These are phyloP conservation scores for Aethina tumida DNA, from an alignment of 1,140 invertebrate species.

Conservation along the genomic window DNA sequence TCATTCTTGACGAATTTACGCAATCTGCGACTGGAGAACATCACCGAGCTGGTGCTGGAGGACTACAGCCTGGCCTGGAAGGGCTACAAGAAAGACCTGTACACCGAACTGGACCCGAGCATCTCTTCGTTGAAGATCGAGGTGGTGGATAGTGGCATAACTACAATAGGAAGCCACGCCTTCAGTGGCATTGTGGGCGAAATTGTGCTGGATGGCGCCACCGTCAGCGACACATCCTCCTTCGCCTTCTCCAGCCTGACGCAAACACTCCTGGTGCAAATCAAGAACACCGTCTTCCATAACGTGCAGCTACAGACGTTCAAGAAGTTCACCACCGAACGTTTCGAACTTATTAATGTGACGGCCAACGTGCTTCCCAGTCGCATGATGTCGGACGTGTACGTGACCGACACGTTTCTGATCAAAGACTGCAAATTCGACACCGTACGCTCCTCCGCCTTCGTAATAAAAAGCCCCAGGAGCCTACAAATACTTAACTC, in stretches of 20 bases:
- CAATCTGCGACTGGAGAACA: conserved; percentile 23
- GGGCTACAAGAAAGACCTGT: conserved; percentile 18
- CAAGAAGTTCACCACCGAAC: conserved; percentile 62
- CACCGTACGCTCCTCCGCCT: conserved; percentile 41
- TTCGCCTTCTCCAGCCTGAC: conserved; percentile 63
- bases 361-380: conserved; percentile 49
- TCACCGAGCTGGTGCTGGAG: conserved; percentile 22
- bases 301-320: conserved; percentile 61
- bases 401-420: conserved; percentile 52
- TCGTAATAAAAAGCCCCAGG: conserved; percentile 42
- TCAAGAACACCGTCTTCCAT: conserved; percentile 45
- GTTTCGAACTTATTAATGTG: conserved; percentile 46
- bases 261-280: conserved; percentile 42
- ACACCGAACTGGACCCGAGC: conserved; percentile 18
- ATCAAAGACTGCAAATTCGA: conserved; percentile 53
- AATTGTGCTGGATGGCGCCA: conserved; percentile 50
- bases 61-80: conserved; percentile 28
- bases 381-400: conserved; percentile 60
- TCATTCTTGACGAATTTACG: conserved; percentile 25
- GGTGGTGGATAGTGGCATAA: conserved; percentile 19
- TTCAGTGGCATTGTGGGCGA: conserved; percentile 60
- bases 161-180: conserved; percentile 32
- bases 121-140: conserved; percentile 27
- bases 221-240: conserved; percentile 50
- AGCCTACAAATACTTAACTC: conserved; percentile 42